These are phyloP conservation scores for Atherix ibis DNA, from an alignment of 2,888 invertebrate genomes.

Conservation along the genomic window DNA sequence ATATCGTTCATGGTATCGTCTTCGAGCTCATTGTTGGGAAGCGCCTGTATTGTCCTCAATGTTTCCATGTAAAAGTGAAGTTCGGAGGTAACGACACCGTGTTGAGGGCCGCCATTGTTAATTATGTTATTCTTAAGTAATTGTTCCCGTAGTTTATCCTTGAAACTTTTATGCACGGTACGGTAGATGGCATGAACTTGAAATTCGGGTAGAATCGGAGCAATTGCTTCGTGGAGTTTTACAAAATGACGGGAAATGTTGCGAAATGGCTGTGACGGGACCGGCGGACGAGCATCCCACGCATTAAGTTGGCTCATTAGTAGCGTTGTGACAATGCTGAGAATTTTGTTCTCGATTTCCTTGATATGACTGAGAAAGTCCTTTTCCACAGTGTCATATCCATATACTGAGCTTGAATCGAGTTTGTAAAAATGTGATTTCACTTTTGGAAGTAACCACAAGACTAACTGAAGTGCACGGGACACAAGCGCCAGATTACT, in stretches of 20 bases:
- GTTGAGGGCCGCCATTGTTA: conserved; percentile 93
- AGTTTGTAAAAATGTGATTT: conserved; percentile 49
- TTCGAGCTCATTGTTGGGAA: conserved; percentile 55
- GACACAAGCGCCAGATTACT: conserved; percentile 81
- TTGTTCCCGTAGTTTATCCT: conserved; percentile 70
- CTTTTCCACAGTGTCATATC: conserved; percentile 56
- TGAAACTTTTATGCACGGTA: conserved; percentile 70
- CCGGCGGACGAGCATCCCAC: conserved; percentile 92
- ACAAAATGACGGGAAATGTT: conserved; percentile 77
- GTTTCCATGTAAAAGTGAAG: conserved; percentile 82
- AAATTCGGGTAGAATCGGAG: conserved; percentile 62
- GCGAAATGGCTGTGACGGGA: conserved; percentile 80
- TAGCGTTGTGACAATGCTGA: conserved; percentile 75
- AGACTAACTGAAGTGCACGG: conserved; percentile 63
- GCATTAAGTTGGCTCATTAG: conserved; percentile 61
- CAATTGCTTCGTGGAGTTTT: conserved; percentile 81
- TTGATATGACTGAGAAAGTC: conserved; percentile 78
- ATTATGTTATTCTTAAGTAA: conserved; percentile 72
- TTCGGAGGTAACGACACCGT: conserved; percentile 87
- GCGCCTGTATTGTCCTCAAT: conserved; percentile 59
- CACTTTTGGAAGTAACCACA: conserved; percentile 63
- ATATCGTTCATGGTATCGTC: conserved; percentile 70
- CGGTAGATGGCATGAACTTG: conserved; percentile 64
- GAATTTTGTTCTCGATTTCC: conserved; percentile 83
- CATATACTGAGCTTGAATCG: conserved; percentile 30